These are phyloP conservation scores for Drosophila tsacasi DNA, from an alignment of 1,140 invertebrate species.

Conservation along the genomic window DNA sequence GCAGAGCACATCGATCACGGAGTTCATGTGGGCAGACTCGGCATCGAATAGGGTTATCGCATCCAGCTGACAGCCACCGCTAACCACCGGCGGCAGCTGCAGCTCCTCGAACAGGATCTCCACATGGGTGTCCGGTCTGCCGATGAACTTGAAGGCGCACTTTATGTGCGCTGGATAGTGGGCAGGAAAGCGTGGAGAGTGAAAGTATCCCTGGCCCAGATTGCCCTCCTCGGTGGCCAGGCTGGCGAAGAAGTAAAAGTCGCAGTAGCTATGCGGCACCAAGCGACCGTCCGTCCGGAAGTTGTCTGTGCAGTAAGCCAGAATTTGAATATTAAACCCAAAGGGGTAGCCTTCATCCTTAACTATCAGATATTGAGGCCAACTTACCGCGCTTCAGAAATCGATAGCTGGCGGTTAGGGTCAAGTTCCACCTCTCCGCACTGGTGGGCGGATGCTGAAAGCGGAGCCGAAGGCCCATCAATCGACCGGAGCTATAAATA, in stretches of 20 bases:
- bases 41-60: slow-evolving; percentile 91
- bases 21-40: slow-evolving; percentile 87
- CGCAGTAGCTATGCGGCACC: slow-evolving; percentile 78
- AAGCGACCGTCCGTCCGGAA: slow-evolving; percentile 78
- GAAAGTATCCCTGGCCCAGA: slow-evolving; percentile 77
- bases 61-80: slow-evolving; percentile 85
- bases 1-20: slow-evolving; percentile 92
- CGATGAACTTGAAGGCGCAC: slow-evolving; percentile 84
- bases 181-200: slow-evolving; percentile 82
- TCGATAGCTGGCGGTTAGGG: slow-evolving; percentile 75
- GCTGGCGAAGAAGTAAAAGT: slow-evolving; percentile 83
- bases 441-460: slow-evolving; percentile 63
- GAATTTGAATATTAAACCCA: background rate
- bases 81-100: slow-evolving; percentile 62
- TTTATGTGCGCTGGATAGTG: slow-evolving; percentile 83
- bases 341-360: background rate
- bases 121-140: slow-evolving; percentile 77
- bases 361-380: background rate
- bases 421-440: slow-evolving; percentile 55
- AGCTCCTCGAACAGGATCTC: slow-evolving; percentile 81
- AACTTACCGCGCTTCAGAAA: slow-evolving; percentile 77
- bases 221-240: slow-evolving; percentile 46
- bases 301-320: slow-evolving; percentile 36
- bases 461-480: slow-evolving; percentile 73
- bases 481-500: slow-evolving; percentile 78